Base-by-base conservation (phyloP, 2,797 vertebrate genomes). In the Pygocentrus nattereri region DNA sequence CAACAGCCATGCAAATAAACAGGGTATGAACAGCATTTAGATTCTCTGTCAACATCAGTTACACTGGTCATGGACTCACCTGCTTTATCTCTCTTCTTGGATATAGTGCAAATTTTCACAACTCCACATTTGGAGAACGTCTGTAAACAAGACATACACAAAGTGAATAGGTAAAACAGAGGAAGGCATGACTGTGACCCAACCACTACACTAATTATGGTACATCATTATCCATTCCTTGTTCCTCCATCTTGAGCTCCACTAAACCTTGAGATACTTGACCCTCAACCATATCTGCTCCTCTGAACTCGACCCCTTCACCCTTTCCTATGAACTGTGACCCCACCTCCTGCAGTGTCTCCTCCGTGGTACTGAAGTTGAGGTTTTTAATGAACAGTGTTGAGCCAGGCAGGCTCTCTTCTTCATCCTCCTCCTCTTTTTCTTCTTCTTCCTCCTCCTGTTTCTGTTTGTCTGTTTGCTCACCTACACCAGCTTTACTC, bases 361-460 rank as follows among this genome's bases (percentile, higher is more conserved):
- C 96, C 86, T 98, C 97, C 0, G 92, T 95, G 0, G 98, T 99
- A 89, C 78, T 90, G 84, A 97, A 98, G 89, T 96, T 98, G 74
- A 99, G 92, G 88, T 99, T 99, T 91, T 99, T 99, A 79, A 99
- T 91, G 81, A 99, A 99, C 75, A 99, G 94, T 0, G 97, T 98
- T 65, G 97, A 97, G 0, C 97, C 97, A 3, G 96, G 95, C 82
- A 90, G 67, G 61, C 86, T 87, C 84, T 96, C 95, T 0, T 97
- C 96, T 0, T 98, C 96, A 0, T 96, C 95, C 0, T 96, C 95
- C 0, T 97, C 95, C 0, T 88, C 94, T 0, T 90, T 64, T 0
- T 90, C 64, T 0, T 90, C 64, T 0, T 87, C 88, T 0, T 91
- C 85, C 0, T 90, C 62, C 0, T 87, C 75, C 49, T 84, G 34